Conservation (phyloP, 2,113 vertebrate genomes). For the Talpa occidentalis region DNA sequence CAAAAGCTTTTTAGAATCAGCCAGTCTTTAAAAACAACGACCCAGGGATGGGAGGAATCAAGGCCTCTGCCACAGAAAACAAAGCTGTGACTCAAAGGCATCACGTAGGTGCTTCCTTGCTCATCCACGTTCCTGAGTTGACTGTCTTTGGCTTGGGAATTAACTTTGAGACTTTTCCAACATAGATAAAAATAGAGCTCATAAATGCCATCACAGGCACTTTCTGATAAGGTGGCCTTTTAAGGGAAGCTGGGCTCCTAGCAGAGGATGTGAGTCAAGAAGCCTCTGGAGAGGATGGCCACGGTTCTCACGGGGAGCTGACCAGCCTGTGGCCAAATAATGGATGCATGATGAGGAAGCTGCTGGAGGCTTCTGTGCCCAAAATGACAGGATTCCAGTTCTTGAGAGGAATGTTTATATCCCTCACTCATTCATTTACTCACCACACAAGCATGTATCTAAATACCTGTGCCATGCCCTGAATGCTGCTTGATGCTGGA, state of each 20-base stretch:
- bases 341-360: constrained; percentile 47
- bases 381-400: background rate
- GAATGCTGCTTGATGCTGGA: background rate
- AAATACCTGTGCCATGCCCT: background rate
- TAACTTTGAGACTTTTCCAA: constrained; percentile 81
- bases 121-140: constrained; percentile 78
- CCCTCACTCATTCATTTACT: background rate
- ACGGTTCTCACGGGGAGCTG: constrained; percentile 15
- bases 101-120: constrained; percentile 77
- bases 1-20: constrained; percentile 84
- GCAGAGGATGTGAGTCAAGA: constrained; percentile 66
- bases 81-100: constrained; percentile 81
- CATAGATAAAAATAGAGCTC: constrained; percentile 81
- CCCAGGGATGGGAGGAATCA: constrained; percentile 69
- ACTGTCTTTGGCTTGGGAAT: constrained; percentile 80
- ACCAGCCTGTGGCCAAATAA: constrained; percentile 24
- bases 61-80: constrained; percentile 81
- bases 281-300: background rate
- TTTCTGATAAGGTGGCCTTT: constrained; percentile 79
- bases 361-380: background rate
- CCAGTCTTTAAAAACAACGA: constrained; percentile 79
- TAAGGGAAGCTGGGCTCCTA: constrained; percentile 69
- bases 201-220: constrained; percentile 75
- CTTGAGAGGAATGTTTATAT: constrained; percentile 41
- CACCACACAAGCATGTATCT: constrained; percentile 33